These are phyloP conservation scores for Oncorhynchus keta DNA, from an alignment of 2,113 vertebrate species.

Conservation along the genomic window DNA sequence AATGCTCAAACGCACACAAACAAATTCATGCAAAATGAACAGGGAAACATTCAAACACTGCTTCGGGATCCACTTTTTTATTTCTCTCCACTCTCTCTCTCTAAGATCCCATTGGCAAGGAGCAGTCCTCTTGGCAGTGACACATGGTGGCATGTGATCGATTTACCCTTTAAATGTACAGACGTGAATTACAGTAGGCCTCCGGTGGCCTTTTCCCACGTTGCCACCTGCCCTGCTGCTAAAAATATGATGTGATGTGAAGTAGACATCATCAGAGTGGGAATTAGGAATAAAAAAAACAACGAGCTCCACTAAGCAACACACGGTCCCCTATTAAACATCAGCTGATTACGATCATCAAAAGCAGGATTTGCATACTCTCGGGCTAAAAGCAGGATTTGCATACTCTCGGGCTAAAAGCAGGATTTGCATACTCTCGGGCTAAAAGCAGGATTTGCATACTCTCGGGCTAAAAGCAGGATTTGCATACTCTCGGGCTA, in stretches of 20 bases:
- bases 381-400: slow-evolving; percentile 55
- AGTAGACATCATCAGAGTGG: slow-evolving; percentile 48
- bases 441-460: too few species aligned
- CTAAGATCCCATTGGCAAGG: slow-evolving; percentile 33
- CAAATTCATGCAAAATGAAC: background rate
- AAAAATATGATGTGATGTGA: slow-evolving; percentile 60
- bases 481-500: too few species aligned
- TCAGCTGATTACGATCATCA: slow-evolving; percentile 73
- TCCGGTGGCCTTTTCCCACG: slow-evolving; percentile 60
- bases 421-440: too few species aligned
- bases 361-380: slow-evolving; percentile 70
- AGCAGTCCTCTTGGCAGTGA: slow-evolving; percentile 45
- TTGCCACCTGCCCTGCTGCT: slow-evolving; percentile 43
- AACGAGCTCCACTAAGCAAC: slow-evolving; percentile 45
- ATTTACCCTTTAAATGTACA: slow-evolving; percentile 68
- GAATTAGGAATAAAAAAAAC: slow-evolving; percentile 49
- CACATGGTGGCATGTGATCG: slow-evolving; percentile 59
- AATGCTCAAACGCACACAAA: background rate
- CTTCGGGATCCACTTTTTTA: slow-evolving; percentile 1
- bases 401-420: too few species aligned
- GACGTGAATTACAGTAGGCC: slow-evolving; percentile 50
- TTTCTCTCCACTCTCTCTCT: slow-evolving; percentile 4
- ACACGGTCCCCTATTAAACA: slow-evolving; percentile 31
- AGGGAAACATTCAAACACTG: slow-evolving; percentile 4
- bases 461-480: too few species aligned